These are phyloP conservation scores for Lasioglossum figueresi DNA, from an alignment of 2,888 invertebrate species.

Conservation along the genomic window DNA sequence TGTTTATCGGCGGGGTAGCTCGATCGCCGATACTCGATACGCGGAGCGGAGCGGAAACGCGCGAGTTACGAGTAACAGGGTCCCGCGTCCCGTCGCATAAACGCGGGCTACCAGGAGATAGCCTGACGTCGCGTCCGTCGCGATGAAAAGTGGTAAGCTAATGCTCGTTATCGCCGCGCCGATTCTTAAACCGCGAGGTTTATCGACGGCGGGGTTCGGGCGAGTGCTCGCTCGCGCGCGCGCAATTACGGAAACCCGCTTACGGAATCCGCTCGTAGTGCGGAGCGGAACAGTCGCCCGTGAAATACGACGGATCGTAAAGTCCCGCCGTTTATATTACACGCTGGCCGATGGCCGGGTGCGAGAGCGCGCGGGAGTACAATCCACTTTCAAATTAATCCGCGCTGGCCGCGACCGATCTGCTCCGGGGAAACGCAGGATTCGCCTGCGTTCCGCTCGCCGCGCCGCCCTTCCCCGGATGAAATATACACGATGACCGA, in stretches of 20 bases:
- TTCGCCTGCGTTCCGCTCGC: slow-evolving; percentile 24
- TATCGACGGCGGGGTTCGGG: slow-evolving; percentile 42
- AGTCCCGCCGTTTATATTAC: slow-evolving; percentile 63
- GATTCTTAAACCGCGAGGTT: slow-evolving; percentile 67
- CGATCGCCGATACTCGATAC: slow-evolving; percentile 39
- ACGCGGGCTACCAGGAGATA: slow-evolving; percentile 44
- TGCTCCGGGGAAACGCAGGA: background rate
- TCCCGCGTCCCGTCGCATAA: slow-evolving; percentile 14
- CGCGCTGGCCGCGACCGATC: slow-evolving; percentile 17
- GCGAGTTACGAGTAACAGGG: slow-evolving; percentile 54
- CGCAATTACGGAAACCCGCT: slow-evolving; percentile 55
- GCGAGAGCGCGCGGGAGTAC: slow-evolving; percentile 52
- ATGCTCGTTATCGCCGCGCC: slow-evolving; percentile 57
- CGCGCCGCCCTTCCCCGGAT: background rate
- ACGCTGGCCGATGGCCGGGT: slow-evolving; percentile 40
- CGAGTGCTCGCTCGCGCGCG: slow-evolving; percentile 42
- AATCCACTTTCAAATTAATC: slow-evolving; percentile 65
- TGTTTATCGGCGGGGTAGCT: slow-evolving; percentile 27
- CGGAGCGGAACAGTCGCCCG: background rate
- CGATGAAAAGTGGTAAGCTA: slow-evolving; percentile 61
- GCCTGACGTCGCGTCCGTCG: slow-evolving; percentile 49
- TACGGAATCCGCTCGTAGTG: slow-evolving; percentile 14
- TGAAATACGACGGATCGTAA: slow-evolving; percentile 69
- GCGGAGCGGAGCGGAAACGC: background rate
- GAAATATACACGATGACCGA: background rate